phyloP scores from a whole-genome alignment of 1,140 invertebrate genomes.

The Drosophila albomicans region DNA sequence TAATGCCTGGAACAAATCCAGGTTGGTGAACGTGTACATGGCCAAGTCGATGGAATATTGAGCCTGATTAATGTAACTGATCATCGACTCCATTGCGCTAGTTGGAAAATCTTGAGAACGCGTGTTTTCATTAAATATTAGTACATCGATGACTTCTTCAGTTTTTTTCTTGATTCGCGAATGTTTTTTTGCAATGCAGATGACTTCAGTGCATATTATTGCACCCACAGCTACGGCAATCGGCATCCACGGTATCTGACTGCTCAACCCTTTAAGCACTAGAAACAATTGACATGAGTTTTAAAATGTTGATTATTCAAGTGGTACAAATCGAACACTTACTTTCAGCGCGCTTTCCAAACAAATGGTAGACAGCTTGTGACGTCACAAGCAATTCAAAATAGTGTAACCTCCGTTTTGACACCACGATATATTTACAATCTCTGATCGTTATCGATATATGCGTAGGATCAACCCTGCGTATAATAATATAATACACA shows the following conservation, averaged over 20 bases:
- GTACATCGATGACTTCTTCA: slow-evolving; percentile 29
- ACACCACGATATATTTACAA: neutral
- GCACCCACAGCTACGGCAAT: neutral
- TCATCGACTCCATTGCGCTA: slow-evolving; percentile 5
- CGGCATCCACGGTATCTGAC: neutral
- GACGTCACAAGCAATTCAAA: too few species aligned
- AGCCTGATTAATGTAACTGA: slow-evolving; percentile 55
- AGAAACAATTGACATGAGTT: neutral
- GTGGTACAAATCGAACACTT: neutral
- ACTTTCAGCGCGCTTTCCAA: slow-evolving; percentile 10
- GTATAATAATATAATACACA: slow-evolving; percentile 2
- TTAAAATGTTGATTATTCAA: neutral
- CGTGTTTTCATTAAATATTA: slow-evolving; percentile 57
- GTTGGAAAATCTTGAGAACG: neutral
- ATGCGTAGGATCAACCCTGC: neutral
- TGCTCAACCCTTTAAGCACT: slow-evolving; percentile 17
- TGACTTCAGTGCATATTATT: neutral
- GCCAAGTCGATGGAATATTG: slow-evolving; percentile 68
- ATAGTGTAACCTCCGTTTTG: too few species aligned
- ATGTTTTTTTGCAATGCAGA: neutral
- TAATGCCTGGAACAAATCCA: slow-evolving; percentile 31
- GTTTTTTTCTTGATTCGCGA: neutral
- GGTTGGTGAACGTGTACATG: slow-evolving; percentile 67
- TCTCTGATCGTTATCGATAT: slow-evolving; percentile 21
- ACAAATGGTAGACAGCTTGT: too few species aligned